Base-by-base conservation (phyloP, 2,888 invertebrate genomes). In the Capitulum mitella region DNA sequence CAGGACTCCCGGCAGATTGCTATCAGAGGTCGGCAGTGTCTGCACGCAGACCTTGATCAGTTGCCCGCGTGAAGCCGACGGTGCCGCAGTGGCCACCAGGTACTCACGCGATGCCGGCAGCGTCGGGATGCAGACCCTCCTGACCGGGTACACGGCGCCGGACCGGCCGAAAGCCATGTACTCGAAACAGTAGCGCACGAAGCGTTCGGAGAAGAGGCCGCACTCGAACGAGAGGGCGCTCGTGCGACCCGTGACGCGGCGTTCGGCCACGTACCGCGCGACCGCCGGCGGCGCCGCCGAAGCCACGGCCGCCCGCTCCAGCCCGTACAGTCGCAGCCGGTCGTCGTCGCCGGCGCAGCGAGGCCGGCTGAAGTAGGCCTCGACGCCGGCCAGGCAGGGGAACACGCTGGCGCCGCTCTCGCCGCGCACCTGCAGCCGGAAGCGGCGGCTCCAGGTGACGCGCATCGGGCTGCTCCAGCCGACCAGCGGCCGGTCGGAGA, bases 111-210 rank as follows among this genome's bases (percentile, higher is more conserved):
- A 89, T 16, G 93, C 89, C 0, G 93, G 93, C 82, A 93, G 87
- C 0, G 94, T 94, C 0, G 94, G 94, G 43, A 94, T 89, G 83
- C 94, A 94, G 85, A 93, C 92, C 89, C 92, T 91, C 81, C 93
- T 88, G 26, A 94, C 93, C 84, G 94, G 93, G 5, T 93, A 91
- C 80, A 94, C 93, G 0, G 94, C 94, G 0, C 93, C 93, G 0
- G 92, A 93, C 82, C 93, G 91, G 0, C 93, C 93, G 84, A 93
- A 92, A 61, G 92, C 94, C 51, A 94, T 93, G 85, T 94, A 94
- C 79, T 93, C 92, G 87, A 94, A 94, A 86, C 94, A 94, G 84
- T 93, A 94, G 85, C 94, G 94, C 43, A 93, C 91, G 84, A 90
- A 94, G 78, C 91, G 89, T 86, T 94, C 94, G 78, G 91, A 91